Conservation (phyloP, 1,140 invertebrate species). For the Nomia melanderi region DNA sequence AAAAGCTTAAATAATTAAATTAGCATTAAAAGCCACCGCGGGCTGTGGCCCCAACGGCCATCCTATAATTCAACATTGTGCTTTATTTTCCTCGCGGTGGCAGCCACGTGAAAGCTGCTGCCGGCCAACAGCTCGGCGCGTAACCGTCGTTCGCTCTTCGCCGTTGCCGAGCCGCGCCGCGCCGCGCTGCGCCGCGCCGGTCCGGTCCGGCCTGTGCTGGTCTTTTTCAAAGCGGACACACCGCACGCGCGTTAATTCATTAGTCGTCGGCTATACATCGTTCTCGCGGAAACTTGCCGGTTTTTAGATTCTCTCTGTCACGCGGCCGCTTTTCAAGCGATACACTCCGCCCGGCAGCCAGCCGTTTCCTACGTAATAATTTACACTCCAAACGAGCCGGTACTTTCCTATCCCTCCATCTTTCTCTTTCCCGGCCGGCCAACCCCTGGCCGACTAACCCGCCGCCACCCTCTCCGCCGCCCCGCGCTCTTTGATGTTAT, state of each 20-base stretch:
- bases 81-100: conserved; percentile 56
- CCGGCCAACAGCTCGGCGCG: not conserved
- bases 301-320: conserved; percentile 68
- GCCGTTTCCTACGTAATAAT: conserved; percentile 60
- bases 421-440: no score
- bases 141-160: no score
- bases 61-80: conserved; percentile 68
- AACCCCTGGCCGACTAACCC: no score
- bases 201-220: no score
- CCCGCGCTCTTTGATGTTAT: conserved; percentile 54
- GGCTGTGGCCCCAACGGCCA: conserved; percentile 33
- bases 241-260: conserved; percentile 68
- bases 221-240: conserved; percentile 63
- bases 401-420: conserved; percentile 28
- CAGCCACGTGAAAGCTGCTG: conserved; percentile 59
- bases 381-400: conserved; percentile 58
- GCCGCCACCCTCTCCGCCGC: no score
- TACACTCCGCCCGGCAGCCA: conserved; percentile 15
- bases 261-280: conserved; percentile 62
- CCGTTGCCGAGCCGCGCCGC: no score
- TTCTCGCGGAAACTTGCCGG: conserved; percentile 62
- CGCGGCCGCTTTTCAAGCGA: conserved; percentile 57
- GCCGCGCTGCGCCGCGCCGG: not conserved
- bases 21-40: conserved; percentile 66
- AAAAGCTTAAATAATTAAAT: conserved; percentile 70